Evolutionary conservation across 2,888 invertebrate genomes (phyloP).

Genomic region (Microctonus hyperodae): DNA sequence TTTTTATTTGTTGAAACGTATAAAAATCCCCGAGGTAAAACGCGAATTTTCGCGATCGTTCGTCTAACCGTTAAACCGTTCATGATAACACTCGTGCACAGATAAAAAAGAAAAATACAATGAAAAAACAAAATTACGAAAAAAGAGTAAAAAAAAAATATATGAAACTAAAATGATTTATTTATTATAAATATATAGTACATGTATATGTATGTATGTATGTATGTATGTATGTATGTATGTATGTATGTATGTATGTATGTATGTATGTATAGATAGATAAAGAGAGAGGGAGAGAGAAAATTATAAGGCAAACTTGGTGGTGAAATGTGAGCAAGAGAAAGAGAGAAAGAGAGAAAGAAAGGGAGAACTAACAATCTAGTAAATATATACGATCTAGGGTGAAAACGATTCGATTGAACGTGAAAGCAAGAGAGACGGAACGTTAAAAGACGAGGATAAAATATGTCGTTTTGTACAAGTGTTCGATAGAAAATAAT

Average conservation of each 20-base stretch:
- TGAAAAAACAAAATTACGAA: neutral
- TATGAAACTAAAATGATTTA: neutral
- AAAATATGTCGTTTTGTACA: conserved; percentile 9
- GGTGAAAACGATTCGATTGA: too few relatives aligned
- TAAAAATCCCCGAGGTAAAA: conserved; percentile 55
- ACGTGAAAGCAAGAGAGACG: neutral
- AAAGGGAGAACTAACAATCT: neutral
- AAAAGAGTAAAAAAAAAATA: neutral
- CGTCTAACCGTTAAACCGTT: conserved; percentile 52
- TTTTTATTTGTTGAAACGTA: conserved; percentile 22
- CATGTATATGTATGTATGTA: too few relatives aligned
- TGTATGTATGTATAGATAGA: too few relatives aligned
- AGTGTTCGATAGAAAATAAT: conserved; percentile 1
- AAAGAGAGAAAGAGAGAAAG: neutral
- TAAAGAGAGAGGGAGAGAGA: too few relatives aligned
- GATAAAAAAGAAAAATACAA: neutral
- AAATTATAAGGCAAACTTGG: too few relatives aligned
- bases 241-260: too few relatives aligned
- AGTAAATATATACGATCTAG: too few relatives aligned
- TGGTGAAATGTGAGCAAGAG: neutral
- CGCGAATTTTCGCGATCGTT: conserved; percentile 48
- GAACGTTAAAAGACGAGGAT: conserved; percentile 17
- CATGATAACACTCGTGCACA: conserved; percentile 33
- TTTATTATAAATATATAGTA: too few relatives aligned
- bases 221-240: too few relatives aligned